Evolutionary conservation across 2,113 vertebrate species (phyloP), one percentile per base, ranked within the genome.

Genomic region (Myxocyprinus asiaticus): DNA sequence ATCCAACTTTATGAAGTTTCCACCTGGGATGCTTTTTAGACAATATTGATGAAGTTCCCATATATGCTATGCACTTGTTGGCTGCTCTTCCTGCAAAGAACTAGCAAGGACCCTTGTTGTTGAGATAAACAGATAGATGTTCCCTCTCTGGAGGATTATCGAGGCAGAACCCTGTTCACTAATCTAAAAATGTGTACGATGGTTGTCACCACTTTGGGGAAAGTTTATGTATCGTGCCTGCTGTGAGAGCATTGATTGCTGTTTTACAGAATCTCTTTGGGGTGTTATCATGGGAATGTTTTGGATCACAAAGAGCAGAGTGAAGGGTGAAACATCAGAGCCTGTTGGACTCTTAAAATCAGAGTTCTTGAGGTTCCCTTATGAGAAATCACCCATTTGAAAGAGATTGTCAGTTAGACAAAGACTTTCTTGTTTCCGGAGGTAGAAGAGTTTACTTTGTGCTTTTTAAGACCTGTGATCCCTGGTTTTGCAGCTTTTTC

Each of bases 361-460:
- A 53, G 47, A 69, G 17, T 33, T n/a, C 61, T 63, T 12, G 64
- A 77, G 67, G 79, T 80, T 90, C 82, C 86, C 86, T 79, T 50
- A 53, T 83, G 86, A 87, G 81, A 86, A 85, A 80, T 88, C 87
- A 84, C 62, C 51, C 62, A 58, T 82, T 85, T 81, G 76, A 79
- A 74, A 88, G 80, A 33, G 22, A 77, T 58, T 81, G 79, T 15
- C 82, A 80, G 56, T 53, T 67, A 78, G 67, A 82, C 33, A 62
- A 70, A 61, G 17, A 71, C 76, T 76, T 67, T 78, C 68, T 86
- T 84, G 79, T 44, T 67, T 61, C 43, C 48, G 7, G 14, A 78
- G 66, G 44, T 76, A 17, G 62, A 68, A 81, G n/a, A 50, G 72
- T 74, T 74, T 63, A 63, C 72, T 74, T n/a, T 74, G 15, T 7